phyloP scores from a whole-genome alignment of 2,888 invertebrate species.

The Brachypterus glaber region DNA sequence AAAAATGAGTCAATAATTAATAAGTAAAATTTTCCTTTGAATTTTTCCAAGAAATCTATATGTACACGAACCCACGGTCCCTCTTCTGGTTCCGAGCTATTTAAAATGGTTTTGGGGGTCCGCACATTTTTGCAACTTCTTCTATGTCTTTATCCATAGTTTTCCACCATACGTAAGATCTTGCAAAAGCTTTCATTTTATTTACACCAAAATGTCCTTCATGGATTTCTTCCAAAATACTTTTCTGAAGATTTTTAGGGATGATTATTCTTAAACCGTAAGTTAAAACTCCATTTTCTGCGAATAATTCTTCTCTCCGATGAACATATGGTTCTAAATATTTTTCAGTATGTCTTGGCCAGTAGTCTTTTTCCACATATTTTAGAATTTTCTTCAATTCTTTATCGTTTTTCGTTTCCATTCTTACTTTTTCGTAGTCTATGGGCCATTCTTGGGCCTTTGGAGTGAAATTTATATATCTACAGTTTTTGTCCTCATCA shows the following conservation, averaged over 20 bases:
- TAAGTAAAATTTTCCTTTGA: slow-evolving; percentile 5
- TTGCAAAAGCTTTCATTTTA: slow-evolving; percentile 6
- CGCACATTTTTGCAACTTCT: slow-evolving; percentile 3
- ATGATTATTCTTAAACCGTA: slow-evolving; percentile 11
- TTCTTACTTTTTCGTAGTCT: too few species aligned
- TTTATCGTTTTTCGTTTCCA: too few species aligned
- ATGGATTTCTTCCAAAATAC: slow-evolving; percentile 11
- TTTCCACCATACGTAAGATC: slow-evolving; percentile 9
- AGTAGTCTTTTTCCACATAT: too few species aligned
- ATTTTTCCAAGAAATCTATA: slow-evolving; percentile 44
- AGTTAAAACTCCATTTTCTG: slow-evolving; percentile 7
- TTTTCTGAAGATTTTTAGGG: slow-evolving; percentile 6
- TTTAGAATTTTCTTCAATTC: too few species aligned
- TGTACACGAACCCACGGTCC: slow-evolving; percentile 49
- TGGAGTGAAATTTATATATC: too few species aligned
- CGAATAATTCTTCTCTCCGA: slow-evolving; percentile 8
- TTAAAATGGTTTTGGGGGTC: slow-evolving; percentile 4
- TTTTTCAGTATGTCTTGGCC: too few species aligned
- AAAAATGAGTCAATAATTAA: slow-evolving; percentile 6
- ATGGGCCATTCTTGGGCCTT: too few species aligned
- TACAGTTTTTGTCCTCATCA: too few species aligned
- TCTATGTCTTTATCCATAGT: slow-evolving; percentile 9
- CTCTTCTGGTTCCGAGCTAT: slow-evolving; percentile 2
- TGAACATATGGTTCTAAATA: slow-evolving; percentile 7
- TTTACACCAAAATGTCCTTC: slow-evolving; percentile 20